A percentile compares a stretch with the other conserved stretches of the same genome.
Evolutionary conservation across 2,113 vertebrate species (phyloP).

Genomic region (Cnemophilus loriae): DNA sequence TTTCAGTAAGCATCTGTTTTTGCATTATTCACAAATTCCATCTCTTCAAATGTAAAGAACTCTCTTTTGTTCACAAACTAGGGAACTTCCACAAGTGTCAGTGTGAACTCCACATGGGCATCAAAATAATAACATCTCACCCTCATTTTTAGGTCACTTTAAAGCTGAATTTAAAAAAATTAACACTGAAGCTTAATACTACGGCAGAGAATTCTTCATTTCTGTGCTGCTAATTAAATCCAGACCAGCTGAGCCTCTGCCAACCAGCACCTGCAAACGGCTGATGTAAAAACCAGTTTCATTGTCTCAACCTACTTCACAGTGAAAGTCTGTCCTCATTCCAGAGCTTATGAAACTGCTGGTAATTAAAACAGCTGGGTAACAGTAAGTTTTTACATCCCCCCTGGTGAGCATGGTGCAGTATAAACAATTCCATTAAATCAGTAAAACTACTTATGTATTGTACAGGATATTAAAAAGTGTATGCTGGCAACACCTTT

Average conservation of each 20-base stretch:
- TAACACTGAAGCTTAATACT: not conserved
- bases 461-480: not conserved
- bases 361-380: not conserved
- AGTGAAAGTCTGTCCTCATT: not conserved
- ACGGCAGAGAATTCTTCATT: not conserved
- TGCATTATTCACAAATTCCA: not conserved
- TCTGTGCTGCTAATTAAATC: not conserved
- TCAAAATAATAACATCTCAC: not conserved
- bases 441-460: not conserved
- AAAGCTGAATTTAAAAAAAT: not conserved
- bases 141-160: not conserved
- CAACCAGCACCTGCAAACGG: not conserved
- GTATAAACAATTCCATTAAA: not conserved
- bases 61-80: not conserved
- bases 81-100: not conserved
- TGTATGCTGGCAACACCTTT: not conserved
- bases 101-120: not conserved
- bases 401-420: fast-evolving
- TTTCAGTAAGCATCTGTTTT: not conserved
- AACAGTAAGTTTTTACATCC: not conserved
- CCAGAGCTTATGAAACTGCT: not conserved
- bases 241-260: not conserved
- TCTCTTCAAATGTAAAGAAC: not conserved
- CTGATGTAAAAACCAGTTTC: not conserved
- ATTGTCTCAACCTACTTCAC: not conserved